phyloP scores from a whole-genome alignment of 1,140 invertebrate genomes.

The Melanaphis sacchari region DNA sequence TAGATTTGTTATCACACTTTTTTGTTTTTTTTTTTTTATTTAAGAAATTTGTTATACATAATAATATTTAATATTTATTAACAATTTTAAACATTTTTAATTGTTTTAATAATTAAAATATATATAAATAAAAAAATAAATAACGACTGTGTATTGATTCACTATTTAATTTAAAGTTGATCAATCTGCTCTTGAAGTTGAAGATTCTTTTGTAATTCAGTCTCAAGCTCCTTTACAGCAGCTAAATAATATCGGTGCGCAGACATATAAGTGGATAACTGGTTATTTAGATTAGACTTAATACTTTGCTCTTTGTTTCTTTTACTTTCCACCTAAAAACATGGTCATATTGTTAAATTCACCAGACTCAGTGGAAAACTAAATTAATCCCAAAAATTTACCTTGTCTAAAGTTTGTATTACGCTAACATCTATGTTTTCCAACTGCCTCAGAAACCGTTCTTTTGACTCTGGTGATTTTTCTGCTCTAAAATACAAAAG shows the following conservation, averaged over 20 bases:
- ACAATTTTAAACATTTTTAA: conserved; percentile 29
- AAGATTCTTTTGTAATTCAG: conserved; percentile 64
- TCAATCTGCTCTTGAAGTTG: conserved; percentile 36
- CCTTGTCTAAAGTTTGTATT: conserved; percentile 80
- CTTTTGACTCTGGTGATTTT: conserved; percentile 73
- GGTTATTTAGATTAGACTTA: conserved; percentile 74
- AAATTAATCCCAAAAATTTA: conserved; percentile 62
- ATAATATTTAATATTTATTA: conserved; percentile 25
- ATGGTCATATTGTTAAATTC: not conserved
- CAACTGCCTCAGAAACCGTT: conserved; percentile 88
- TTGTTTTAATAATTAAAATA: conserved; percentile 18
- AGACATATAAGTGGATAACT: conserved; percentile 77
- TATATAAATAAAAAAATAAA: conserved; percentile 12
- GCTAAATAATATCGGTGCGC: conserved; percentile 84
- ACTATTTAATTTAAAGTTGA: conserved; percentile 63
- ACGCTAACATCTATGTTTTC: conserved; percentile 86
- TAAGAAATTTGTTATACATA: conserved; percentile 32
- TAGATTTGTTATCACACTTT: conserved; percentile 27
- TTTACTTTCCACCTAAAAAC: conserved; percentile 65
- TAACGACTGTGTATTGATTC: not conserved
- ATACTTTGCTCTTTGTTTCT: conserved; percentile 76
- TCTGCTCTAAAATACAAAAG: conserved; percentile 69
- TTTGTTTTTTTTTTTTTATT: not conserved
- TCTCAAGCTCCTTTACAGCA: conserved; percentile 81
- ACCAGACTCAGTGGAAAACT: not conserved